Conservation (phyloP, 1,140 invertebrate species). For the Protaetia brevitarsis region DNA sequence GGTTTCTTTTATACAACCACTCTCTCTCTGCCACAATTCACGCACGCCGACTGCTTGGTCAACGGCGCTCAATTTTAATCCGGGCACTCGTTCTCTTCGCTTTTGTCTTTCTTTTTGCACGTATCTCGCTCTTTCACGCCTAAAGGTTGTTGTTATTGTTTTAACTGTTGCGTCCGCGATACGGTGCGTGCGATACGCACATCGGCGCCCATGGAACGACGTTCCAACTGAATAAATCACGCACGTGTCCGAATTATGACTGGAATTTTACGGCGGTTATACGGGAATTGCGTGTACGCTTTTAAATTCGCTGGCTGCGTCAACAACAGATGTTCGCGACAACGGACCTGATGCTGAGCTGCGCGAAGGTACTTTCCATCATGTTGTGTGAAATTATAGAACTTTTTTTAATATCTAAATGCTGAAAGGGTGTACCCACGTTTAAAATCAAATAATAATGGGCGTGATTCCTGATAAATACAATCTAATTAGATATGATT, state of each 20-base stretch:
- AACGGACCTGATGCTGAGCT: neutral
- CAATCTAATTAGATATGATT: neutral
- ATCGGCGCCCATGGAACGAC: neutral
- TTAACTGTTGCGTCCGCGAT: neutral
- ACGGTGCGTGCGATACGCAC: neutral
- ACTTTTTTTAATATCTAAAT: no score
- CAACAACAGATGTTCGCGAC: neutral
- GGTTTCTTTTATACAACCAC: neutral
- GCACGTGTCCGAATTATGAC: neutral
- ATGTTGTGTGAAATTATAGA: neutral
- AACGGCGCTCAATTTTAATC: neutral
- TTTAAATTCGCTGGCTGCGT: neutral
- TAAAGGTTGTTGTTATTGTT: no score
- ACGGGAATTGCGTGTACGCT: neutral
- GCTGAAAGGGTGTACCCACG: no score
- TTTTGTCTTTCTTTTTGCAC: neutral
- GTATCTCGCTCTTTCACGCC: no score
- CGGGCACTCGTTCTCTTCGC: neutral
- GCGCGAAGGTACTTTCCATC: neutral
- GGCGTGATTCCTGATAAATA: no score
- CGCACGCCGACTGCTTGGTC: no score
- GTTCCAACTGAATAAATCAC: neutral
- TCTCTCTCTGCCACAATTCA: neutral
- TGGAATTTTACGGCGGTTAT: slow-evolving; percentile 1
- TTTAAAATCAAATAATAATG: no score